Evolutionary conservation across 2,797 vertebrate genomes (phyloP).

Genomic region (Phataginus tricuspis): DNA sequence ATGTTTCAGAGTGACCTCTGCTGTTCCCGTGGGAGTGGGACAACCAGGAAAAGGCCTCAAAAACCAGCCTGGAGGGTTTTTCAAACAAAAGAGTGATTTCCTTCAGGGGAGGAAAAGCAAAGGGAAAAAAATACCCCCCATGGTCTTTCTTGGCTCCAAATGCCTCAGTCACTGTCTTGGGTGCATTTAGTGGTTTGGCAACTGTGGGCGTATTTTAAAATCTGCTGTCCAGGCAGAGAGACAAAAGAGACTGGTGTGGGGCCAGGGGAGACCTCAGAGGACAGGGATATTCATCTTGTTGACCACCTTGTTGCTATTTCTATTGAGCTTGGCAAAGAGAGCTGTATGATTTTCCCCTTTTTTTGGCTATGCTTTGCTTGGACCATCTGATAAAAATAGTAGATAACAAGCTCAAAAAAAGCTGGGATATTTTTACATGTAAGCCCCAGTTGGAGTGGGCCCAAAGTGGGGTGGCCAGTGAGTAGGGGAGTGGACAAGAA

Average conservation of each 20-base stretch:
- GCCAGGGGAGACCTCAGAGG: slow-evolving; percentile 87
- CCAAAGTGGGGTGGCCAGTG: slow-evolving; percentile 46
- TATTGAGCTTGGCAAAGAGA: slow-evolving; percentile 86
- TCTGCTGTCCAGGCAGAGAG: slow-evolving; percentile 85
- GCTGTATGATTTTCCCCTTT: slow-evolving; percentile 89
- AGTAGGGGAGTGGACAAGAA: slow-evolving; percentile 40
- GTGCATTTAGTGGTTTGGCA: slow-evolving; percentile 89
- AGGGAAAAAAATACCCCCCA: slow-evolving; percentile 67
- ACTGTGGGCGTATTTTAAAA: slow-evolving; percentile 86
- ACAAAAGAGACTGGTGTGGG: slow-evolving; percentile 87
- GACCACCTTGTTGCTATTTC: slow-evolving; percentile 87
- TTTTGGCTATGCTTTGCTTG: slow-evolving; percentile 82
- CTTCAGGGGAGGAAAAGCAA: slow-evolving; percentile 50
- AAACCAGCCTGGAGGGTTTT: slow-evolving; percentile 68
- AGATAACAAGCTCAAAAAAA: slow-evolving; percentile 85
- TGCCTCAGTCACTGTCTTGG: slow-evolving; percentile 76
- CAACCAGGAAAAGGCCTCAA: slow-evolving; percentile 66
- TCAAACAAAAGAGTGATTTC: slow-evolving; percentile 79
- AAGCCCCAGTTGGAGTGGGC: slow-evolving; percentile 76
- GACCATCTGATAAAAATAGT: slow-evolving; percentile 89
- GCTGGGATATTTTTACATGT: slow-evolving; percentile 84
- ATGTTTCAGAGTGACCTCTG: slow-evolving; percentile 70
- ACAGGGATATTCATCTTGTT: slow-evolving; percentile 87
- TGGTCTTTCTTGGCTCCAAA: slow-evolving; percentile 79
- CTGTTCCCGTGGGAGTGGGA: slow-evolving; percentile 77